Base-by-base conservation (phyloP, 2,113 vertebrate species). In the Sula dactylatra region DNA sequence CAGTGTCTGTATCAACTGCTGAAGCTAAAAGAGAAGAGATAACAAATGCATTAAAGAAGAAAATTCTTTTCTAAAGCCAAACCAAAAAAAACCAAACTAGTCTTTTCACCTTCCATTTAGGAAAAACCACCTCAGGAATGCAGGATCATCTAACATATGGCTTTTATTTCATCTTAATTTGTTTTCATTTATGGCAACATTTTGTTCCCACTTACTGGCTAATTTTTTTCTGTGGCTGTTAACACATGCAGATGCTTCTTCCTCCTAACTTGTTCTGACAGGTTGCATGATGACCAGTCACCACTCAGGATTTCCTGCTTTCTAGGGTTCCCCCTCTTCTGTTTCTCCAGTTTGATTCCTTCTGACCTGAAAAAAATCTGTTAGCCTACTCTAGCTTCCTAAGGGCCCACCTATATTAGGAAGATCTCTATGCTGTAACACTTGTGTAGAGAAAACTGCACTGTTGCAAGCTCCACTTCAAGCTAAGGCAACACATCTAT, bases 1-100 rank as follows among this genome's bases (percentile, higher is more conserved):
- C 72, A 99, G 97, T 34, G 99, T 99, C 84, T 99, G 99, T 69
- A 99, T 99, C 97, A 99, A 97, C 95, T 99, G 99, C 97, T 99
- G 99, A 95, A 99, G 98, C 99, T 99, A 69, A 26, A 96, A 86
- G 65, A 58, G 45, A 73, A 50, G 87, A 62, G 52, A 85, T 5
- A 64, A 69, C 45, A 88, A 88, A 73, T 4, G n/a, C 7, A 91
- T 65, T 69, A 83, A 69, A 56, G 15, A 54, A 76, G 10, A 71
- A 13, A 6, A 1, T 8, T 18, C 32, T 61, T 26, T 77, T n/a
- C 20, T 20, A 44, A 44, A 44, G 42, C 12, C 12, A 44, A 44
- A 44, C 42, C 16, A 45, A 9, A 42, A 22, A 82, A 54, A 36
- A 42, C 3, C 3, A 59, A 80, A 38, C 25, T 16, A 85, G n/a